These are phyloP conservation scores for Drosophila ficusphila DNA, from an alignment of 1,140 invertebrate genomes.

Conservation along the genomic window DNA sequence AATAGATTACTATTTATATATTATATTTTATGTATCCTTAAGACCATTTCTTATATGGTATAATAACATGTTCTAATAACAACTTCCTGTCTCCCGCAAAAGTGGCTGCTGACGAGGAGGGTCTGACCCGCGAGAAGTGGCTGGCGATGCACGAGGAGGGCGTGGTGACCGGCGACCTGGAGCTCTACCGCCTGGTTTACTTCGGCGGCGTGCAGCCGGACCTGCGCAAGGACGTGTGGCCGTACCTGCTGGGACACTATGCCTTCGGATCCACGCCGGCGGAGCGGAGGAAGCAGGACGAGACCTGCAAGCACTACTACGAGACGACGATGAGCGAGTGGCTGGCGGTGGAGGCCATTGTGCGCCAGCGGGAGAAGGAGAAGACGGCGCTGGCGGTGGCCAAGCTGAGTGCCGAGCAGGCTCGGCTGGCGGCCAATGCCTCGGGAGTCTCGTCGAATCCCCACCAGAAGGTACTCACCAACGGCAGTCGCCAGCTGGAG, in stretches of 20 bases:
- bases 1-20: too few relatives aligned
- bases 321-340: constrained; percentile 97
- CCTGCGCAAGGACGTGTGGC: constrained; percentile 94
- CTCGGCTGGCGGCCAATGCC: constrained; percentile 52
- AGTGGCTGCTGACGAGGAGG: constrained; percentile 86
- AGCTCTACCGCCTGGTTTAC: constrained; percentile 93
- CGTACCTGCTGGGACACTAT: constrained; percentile 95
- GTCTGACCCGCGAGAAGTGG: constrained; percentile 90
- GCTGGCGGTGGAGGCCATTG: constrained; percentile 96
- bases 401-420: constrained; percentile 85
- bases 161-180: constrained; percentile 85
- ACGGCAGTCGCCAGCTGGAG: constrained; percentile 57
- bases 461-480: constrained; percentile 48
- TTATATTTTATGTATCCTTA: too few relatives aligned
- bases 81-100: neutral
- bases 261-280: constrained; percentile 90
- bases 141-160: constrained; percentile 87
- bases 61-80: constrained; percentile 15
- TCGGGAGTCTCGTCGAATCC: neutral
- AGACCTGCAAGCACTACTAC: constrained; percentile 89
- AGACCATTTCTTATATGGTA: too few relatives aligned
- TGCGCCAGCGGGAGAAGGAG: constrained; percentile 92
- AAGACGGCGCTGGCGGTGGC: constrained; percentile 88
- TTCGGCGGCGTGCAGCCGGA: constrained; percentile 94
- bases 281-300: constrained; percentile 89